phyloP scores from a whole-genome alignment of 2,113 vertebrate genomes.

The Saccopteryx bilineata region DNA sequence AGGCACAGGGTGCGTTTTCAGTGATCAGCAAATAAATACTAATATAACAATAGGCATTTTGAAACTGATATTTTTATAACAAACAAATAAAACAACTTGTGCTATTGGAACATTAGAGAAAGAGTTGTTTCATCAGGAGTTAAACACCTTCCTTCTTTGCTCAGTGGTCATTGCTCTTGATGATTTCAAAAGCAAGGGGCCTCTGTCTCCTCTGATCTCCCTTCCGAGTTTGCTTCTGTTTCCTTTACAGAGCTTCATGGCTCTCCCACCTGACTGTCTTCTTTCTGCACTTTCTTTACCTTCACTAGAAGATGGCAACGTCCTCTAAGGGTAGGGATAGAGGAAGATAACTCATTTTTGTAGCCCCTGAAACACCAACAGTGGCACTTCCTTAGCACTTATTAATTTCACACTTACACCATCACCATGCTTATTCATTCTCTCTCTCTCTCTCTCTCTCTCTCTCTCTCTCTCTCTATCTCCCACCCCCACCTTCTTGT shows the following conservation, averaged over 20 bases:
- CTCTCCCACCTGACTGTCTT: neutral
- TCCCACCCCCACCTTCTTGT: neutral
- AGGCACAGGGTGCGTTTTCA: neutral
- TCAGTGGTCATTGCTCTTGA: neutral
- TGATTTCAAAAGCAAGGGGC: neutral
- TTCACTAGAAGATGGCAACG: neutral
- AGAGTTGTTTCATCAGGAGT: neutral
- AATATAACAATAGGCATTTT: neutral
- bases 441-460: neutral
- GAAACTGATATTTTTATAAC: neutral
- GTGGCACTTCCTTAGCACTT: neutral
- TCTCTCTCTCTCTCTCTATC: too few relatives aligned
- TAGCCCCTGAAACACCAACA: neutral
- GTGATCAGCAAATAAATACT: neutral
- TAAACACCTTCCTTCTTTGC: neutral
- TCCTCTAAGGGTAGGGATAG: neutral
- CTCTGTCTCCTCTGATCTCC: neutral
- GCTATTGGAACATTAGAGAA: neutral
- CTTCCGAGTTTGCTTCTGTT: neutral
- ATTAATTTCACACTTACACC: neutral
- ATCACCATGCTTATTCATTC: neutral
- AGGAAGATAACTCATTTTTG: neutral
- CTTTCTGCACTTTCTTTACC: neutral
- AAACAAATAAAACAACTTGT: neutral
- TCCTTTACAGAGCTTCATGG: neutral